Evolutionary conservation across 2,113 vertebrate genomes (phyloP).

Genomic region (Oreochromis tanganicae): DNA sequence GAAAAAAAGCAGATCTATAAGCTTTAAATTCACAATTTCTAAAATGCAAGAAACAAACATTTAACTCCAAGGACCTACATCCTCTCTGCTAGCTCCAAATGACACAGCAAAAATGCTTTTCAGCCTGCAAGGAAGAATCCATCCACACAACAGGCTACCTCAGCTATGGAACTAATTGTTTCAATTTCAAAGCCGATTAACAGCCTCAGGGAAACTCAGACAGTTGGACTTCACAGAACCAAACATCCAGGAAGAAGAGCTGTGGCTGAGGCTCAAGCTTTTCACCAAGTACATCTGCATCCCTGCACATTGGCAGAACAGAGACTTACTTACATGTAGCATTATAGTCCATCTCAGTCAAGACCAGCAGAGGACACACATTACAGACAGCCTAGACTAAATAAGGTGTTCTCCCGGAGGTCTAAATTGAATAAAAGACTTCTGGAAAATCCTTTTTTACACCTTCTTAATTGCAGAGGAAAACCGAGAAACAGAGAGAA

Average conservation of each 20-base stretch:
- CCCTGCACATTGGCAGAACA: constrained; percentile 10
- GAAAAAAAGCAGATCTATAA: neutral
- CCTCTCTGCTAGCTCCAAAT: neutral
- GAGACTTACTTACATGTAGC: constrained; percentile 15
- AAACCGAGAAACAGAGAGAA: constrained; percentile 12
- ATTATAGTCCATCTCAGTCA: constrained; percentile 27
- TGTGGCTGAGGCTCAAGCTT: constrained; percentile 10
- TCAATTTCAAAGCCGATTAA: constrained; percentile 67
- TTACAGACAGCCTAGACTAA: constrained; percentile 31
- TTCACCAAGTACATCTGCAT: constrained; percentile 44
- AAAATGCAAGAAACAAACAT: neutral
- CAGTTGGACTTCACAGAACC: constrained; percentile 48
- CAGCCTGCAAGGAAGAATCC: neutral
- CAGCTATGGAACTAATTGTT: constrained; percentile 58
- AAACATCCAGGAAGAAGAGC: constrained; percentile 40
- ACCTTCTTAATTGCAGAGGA: constrained; percentile 33
- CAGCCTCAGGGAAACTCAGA: constrained; percentile 52
- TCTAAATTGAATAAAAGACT: constrained; percentile 9
- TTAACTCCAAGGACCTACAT: neutral
- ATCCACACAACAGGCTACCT: constrained; percentile 29
- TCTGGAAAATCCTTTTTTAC: constrained; percentile 14
- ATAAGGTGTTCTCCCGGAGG: constrained; percentile 31
- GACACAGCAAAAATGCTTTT: constrained; percentile 24
- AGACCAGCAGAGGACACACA: constrained; percentile 18
- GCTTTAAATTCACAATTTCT: neutral